Base-by-base conservation (phyloP, 2,113 vertebrate genomes). In the Phoenicopterus ruber region DNA sequence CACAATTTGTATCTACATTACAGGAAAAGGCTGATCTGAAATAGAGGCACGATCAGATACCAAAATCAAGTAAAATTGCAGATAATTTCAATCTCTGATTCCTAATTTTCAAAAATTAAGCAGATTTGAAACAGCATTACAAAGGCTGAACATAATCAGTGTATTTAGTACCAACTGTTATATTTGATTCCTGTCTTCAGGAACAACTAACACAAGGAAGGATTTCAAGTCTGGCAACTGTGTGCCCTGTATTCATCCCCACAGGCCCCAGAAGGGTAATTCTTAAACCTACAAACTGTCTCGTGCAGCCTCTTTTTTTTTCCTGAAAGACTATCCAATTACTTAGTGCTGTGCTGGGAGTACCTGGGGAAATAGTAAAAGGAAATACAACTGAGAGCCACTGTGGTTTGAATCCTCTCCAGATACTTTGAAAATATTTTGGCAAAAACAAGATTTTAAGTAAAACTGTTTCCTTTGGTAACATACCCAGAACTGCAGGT, bases 391-490 rank as follows among this genome's bases (percentile, higher is more conserved):
- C 98, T 98, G 98, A 98, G 98, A 98, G 97, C 95, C 98, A 92
- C 98, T 98, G 98, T 97, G 98, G 98, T 98, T 98, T 99, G 98
- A 98, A 94, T 97, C 71, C 44, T 93, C 58, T 98, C 98, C 98
- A 99, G 97, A 98, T 97, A 97, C 98, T 98, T 98, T 98, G 97
- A 98, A 98, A 98, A 97, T 98, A 98, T 98, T 98, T 98, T 98
- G 98, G 98, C 98, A 97, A 97, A 98, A 98, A 97, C 97, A 98
- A 97, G 96, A 98, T 97, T 98, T 98, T 97, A 98, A 98, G 98
- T 98, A 98, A 98, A 98, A 98, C 96, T 98, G 97, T 99, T 99
- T 99, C 98, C 97, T 98, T 99, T 98, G 98, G 98, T 98, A 98
- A 97, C 97, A 98, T 97, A 98, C 97, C 93, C 96, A 97, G 97